Conservation (phyloP, 1,140 invertebrate species). For the Drosophila sp. region DNA sequence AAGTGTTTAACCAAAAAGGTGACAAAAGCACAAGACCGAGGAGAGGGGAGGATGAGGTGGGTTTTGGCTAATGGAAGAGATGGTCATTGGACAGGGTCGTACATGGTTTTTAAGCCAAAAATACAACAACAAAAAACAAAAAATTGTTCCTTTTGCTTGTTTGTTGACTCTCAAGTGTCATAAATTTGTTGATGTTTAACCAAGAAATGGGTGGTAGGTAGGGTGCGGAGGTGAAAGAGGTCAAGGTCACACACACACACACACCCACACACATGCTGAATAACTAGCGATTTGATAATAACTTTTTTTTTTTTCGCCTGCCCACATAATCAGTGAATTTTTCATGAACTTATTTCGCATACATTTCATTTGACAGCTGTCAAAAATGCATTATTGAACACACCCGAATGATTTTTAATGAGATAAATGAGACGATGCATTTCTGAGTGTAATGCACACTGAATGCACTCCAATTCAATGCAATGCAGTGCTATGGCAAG, state of each 20-base stretch:
- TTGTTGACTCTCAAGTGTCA: conserved; percentile 50
- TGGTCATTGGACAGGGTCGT: neutral
- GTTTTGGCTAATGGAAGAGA: conserved; percentile 2
- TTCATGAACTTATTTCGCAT: conserved; percentile 3
- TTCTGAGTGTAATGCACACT: conserved; percentile 5
- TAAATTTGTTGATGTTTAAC: conserved; percentile 59
- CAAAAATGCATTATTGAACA: conserved; percentile 12
- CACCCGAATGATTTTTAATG: conserved; percentile 6
- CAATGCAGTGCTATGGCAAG: neutral
- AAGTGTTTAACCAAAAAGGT: conserved; percentile 56
- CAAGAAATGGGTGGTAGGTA: conserved; percentile 14
- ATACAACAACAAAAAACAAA: neutral
- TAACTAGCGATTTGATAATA: too few relatives aligned
- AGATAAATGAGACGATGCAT: conserved; percentile 12
- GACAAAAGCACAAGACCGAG: neutral
- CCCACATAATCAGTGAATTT: neutral
- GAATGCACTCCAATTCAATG: neutral
- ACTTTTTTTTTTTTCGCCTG: too few relatives aligned
- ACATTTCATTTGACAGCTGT: conserved; percentile 5
- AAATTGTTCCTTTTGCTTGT: conserved; percentile 10
- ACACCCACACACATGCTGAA: neutral
- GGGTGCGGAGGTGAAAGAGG: neutral
- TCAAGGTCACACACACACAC: neutral
- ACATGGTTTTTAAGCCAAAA: neutral
- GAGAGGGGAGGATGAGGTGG: neutral